Base-by-base conservation (phyloP, 2,113 vertebrate species). In the Cryptomyrus ogoouensis region DNA sequence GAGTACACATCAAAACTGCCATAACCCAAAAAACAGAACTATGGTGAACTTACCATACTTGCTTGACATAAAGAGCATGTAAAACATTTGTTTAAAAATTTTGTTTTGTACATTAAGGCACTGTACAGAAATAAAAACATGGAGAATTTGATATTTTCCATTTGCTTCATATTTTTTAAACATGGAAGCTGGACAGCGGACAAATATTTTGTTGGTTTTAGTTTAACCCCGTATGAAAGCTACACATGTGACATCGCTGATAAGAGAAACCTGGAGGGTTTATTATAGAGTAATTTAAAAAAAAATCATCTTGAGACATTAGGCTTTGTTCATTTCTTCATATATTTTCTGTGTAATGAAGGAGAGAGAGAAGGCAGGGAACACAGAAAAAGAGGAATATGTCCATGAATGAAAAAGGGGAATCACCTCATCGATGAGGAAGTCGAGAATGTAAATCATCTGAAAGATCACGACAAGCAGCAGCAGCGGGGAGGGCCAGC, bases 381-480 rank as follows among this genome's bases (percentile, higher is more conserved):
- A 86, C 27, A 58, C 52, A 21, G 7, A 56, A 47, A 47, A 49
- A 24, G 44, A 3, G 13, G 19, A 39, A n/a, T 21, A 88, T 27
- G 70, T 5, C 13, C n/a, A 10, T 49, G 39, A 27, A 77, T 35
- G 66, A 1, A 62, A 39, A 47, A 86, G 21, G 8, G 3, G 5
- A 3, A n/a, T 49, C 46, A 93, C 92, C 92, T 93, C 93, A 85
- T 93, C 92, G 10, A 92, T 35, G 39, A 93, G 88, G 88, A 92
- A 90, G 19, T 93, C 93, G 13, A 93, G 10, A 13, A 93, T 91
- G 88, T 93, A 93, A 46, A 91, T 58, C 27, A 93, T 49, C 53
- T 93, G 93, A 47, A 93, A 93, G 74, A n/a, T 12, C 27, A 91
- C 39, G 7, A 90, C 90, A 0, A 93, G 90, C 47, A 91, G 50